Conservation (phyloP, 2,113 vertebrate genomes). For the Caloenas nicobarica region DNA sequence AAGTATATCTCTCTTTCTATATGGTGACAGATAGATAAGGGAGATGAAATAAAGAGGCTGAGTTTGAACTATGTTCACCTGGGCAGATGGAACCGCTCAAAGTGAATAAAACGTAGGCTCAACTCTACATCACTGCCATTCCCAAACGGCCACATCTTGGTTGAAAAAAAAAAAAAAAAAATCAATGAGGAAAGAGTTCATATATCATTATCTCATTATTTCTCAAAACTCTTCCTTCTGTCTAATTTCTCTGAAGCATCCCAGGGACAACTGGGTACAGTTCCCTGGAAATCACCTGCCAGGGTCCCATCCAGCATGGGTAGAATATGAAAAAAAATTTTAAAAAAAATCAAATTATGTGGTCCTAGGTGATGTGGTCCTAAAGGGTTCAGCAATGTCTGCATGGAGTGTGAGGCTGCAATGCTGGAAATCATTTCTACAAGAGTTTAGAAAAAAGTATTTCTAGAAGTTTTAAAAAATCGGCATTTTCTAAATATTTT, state of each 20-base stretch:
- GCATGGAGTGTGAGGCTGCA: background rate
- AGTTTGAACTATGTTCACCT: background rate
- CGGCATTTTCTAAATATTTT: background rate
- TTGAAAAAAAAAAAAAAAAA: too few relatives aligned
- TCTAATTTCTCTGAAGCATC: background rate
- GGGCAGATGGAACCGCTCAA: background rate
- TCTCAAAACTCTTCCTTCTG: background rate
- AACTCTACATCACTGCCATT: too few relatives aligned
- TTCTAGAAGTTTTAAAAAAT: background rate
- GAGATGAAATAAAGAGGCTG: background rate
- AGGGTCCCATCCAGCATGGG: background rate
- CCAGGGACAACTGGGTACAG: too few relatives aligned
- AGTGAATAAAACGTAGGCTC: background rate
- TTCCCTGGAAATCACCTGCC: background rate
- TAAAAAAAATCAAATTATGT: too few relatives aligned
- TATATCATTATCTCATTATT: background rate
- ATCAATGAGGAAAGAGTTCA: background rate
- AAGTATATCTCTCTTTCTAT: background rate
- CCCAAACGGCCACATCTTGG: rapidly evolving
- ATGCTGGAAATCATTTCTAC: background rate
- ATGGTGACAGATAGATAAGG: background rate
- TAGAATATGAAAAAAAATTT: background rate
- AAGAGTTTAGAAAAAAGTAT: background rate
- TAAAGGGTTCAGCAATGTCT: background rate
- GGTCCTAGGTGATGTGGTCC: too few relatives aligned